A percentile compares a stretch with the other conserved stretches of the same genome.
Conservation (phyloP, 2,797 vertebrate genomes). For the Takifugu ocellatus region DNA sequence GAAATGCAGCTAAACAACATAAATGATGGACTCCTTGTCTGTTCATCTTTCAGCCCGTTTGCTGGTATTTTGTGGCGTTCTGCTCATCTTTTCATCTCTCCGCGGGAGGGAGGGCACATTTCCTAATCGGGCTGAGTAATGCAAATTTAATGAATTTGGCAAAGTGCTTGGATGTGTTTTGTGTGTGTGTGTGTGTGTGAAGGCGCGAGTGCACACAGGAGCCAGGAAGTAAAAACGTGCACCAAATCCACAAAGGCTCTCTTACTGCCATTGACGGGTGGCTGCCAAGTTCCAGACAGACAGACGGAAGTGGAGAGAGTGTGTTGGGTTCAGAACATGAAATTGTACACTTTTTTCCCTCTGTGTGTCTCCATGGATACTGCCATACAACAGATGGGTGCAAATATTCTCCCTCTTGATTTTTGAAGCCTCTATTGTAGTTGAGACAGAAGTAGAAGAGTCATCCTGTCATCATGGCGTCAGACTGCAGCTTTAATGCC, state of each 20-base stretch:
- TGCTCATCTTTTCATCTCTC: conserved; percentile 46
- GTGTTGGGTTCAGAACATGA: conserved; percentile 12
- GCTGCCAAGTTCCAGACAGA: conserved; percentile 9
- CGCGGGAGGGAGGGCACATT: conserved; percentile 38
- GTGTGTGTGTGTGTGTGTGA: conserved; percentile 5
- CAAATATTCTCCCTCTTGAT: background rate
- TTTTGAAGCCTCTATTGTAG: too few species aligned
- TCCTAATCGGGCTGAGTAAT: conserved; percentile 59
- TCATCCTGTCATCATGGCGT: too few species aligned
- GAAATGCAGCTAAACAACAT: too few species aligned
- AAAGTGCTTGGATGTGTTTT: conserved; percentile 14
- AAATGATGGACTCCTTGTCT: conserved; percentile 2
- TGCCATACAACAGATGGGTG: conserved; percentile 24
- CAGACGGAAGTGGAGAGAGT: background rate
- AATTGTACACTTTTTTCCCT: conserved; percentile 19
- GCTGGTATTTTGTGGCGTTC: conserved; percentile 20
- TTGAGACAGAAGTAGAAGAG: too few species aligned
- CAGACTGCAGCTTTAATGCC: too few species aligned
- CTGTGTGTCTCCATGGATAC: conserved; percentile 36
- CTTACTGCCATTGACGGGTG: background rate
- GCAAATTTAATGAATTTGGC: conserved; percentile 66
- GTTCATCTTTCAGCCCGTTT: conserved; percentile 18
- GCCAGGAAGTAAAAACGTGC: background rate
- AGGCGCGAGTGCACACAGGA: conserved; percentile 17
- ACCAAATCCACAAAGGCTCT: background rate